A percentile compares a stretch with the other conserved stretches of the same genome.
Evolutionary conservation across 1,140 invertebrate genomes (phyloP).

Genomic region (Nylanderia fulva): DNA sequence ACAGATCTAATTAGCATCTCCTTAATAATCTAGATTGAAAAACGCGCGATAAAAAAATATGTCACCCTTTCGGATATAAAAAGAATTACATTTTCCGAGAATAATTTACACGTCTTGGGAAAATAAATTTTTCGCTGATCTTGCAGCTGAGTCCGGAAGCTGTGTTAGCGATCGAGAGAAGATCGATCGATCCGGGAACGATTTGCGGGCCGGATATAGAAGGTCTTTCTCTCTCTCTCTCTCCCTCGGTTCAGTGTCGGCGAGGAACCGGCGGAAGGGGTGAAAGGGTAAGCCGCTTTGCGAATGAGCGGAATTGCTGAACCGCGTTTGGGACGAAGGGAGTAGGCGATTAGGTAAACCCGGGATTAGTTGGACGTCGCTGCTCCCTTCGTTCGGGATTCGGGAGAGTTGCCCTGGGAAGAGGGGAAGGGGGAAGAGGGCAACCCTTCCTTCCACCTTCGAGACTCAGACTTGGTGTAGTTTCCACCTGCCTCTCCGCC

Average conservation of each 20-base stretch:
- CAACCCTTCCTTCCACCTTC: constrained; percentile 46
- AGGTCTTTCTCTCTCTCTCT: constrained; percentile 31
- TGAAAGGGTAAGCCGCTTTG: constrained; percentile 85
- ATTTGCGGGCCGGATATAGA: constrained; percentile 41
- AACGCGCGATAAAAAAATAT: not conserved
- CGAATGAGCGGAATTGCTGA: constrained; percentile 80
- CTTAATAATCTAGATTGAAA: not conserved
- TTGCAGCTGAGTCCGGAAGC: not conserved
- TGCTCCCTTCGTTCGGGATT: constrained; percentile 76
- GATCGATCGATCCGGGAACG: constrained; percentile 24
- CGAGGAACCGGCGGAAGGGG: constrained; percentile 71
- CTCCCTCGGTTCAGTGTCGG: not conserved
- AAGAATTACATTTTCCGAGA: not conserved
- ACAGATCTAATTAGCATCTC: too few species aligned
- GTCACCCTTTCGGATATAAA: not conserved
- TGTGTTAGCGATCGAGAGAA: not conserved
- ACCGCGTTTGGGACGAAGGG: constrained; percentile 70
- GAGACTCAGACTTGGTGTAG: constrained; percentile 55
- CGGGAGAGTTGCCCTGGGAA: constrained; percentile 20
- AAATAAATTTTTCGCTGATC: not conserved
- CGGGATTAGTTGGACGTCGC: constrained; percentile 84
- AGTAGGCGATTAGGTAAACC: constrained; percentile 85
- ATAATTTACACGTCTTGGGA: not conserved
- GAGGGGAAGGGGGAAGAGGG: not conserved
- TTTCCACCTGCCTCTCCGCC: constrained; percentile 51